A percentile compares a stretch with the other conserved stretches of the same genome.
Evolutionary conservation across 2,797 vertebrate species (phyloP).

Genomic region (Prunella strophiata): DNA sequence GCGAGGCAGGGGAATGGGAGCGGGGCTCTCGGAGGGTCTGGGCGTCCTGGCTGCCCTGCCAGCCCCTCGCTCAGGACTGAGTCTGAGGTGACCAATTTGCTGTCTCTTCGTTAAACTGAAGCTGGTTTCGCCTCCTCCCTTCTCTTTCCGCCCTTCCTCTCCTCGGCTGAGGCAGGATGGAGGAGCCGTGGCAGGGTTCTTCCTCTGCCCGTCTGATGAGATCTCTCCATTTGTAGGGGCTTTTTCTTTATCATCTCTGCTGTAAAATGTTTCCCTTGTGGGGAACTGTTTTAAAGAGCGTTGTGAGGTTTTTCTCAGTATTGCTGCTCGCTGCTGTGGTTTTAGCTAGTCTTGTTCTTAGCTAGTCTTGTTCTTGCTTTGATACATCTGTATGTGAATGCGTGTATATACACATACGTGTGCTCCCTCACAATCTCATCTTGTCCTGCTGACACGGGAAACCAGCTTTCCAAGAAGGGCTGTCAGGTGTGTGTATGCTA

Average conservation of each 20-base stretch:
- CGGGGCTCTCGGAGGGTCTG: background rate
- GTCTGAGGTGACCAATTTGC: background rate
- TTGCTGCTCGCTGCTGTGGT: background rate
- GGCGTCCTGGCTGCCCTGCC: background rate
- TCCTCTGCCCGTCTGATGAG: background rate
- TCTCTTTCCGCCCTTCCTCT: conserved; percentile 35
- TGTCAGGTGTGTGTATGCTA: background rate
- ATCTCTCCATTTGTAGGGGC: accelerated
- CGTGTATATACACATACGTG: accelerated
- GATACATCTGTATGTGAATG: accelerated
- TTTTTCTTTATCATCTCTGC: background rate
- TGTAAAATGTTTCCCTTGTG: background rate
- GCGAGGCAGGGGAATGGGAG: background rate
- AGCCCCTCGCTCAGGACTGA: background rate
- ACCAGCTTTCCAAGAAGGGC: background rate
- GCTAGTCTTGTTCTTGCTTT: background rate
- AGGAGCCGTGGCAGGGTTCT: background rate
- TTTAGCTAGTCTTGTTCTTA: background rate
- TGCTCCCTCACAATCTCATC: background rate
- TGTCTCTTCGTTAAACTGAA: background rate
- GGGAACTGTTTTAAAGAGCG: background rate
- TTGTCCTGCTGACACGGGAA: background rate
- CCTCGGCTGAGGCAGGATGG: conserved; percentile 10
- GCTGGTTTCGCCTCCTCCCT: background rate
- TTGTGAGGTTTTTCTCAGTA: background rate